These are phyloP conservation scores for Microcebus ravelobensis DNA, from an alignment of 2,113 vertebrate species.

Conservation along the genomic window DNA sequence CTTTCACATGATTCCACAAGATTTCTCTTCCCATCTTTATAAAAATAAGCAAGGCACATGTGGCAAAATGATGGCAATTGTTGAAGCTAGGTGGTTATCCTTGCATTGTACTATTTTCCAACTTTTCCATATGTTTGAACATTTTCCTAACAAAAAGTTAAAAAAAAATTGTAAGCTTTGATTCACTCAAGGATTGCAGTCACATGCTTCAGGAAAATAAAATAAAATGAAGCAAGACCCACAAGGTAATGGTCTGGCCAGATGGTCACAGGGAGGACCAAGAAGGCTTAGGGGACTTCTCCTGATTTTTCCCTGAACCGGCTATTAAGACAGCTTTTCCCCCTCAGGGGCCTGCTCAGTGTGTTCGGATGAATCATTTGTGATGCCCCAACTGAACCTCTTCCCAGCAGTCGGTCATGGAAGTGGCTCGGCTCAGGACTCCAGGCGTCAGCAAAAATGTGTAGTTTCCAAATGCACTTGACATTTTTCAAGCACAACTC, in stretches of 20 bases:
- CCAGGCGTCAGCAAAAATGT: conserved; percentile 72
- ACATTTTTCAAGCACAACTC: conserved; percentile 81
- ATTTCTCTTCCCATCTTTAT: neutral
- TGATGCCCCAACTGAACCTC: conserved; percentile 55
- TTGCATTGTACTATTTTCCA: neutral
- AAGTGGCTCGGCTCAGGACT: conserved; percentile 63
- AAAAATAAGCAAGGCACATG: neutral
- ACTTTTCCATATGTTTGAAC: conserved; percentile 12
- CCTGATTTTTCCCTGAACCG: neutral
- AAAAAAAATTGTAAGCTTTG: neutral
- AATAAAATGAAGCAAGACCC: conserved; percentile 10
- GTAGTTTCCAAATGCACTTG: conserved; percentile 79
- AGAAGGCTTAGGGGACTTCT: neutral
- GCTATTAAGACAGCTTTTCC: conserved; percentile 33
- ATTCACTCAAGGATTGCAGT: neutral
- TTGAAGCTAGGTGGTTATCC: neutral
- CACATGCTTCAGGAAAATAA: neutral
- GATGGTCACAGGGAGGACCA: neutral
- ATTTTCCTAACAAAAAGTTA: neutral
- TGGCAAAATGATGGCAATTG: neutral
- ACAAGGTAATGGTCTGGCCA: neutral
- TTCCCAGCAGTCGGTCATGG: conserved; percentile 63
- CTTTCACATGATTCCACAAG: neutral
- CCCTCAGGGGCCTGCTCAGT: neutral
- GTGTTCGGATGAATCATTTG: conserved; percentile 27